A percentile compares a stretch with the other conserved stretches of the same genome.
Evolutionary conservation across 2,797 vertebrate species (phyloP).

Genomic region (Myiotriccus ornatus): DNA sequence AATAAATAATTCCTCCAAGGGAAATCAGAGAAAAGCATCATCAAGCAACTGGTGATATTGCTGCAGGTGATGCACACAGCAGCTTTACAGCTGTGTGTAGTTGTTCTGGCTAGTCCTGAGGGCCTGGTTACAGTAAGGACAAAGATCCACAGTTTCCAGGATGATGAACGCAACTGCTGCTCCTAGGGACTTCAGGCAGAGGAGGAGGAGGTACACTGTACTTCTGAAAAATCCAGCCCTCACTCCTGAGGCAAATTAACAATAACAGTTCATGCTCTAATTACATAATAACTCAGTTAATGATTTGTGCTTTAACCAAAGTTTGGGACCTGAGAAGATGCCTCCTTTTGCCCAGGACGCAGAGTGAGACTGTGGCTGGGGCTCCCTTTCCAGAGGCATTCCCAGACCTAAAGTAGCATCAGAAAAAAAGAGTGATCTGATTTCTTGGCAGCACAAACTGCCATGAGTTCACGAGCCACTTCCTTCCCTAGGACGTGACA

Average conservation of each 20-base stretch:
- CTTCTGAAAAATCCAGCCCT: neutral
- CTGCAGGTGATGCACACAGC: neutral
- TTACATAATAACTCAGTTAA: neutral
- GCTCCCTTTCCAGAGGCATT: neutral
- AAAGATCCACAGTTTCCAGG: neutral
- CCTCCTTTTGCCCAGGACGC: neutral
- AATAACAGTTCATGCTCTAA: neutral
- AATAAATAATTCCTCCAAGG: neutral
- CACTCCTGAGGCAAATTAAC: neutral
- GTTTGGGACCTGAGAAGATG: neutral
- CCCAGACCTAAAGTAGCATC: neutral
- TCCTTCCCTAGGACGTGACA: neutral
- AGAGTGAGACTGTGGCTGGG: neutral
- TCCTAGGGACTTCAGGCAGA: neutral
- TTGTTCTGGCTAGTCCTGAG: neutral
- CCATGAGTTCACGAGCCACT: neutral
- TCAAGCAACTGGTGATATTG: neutral
- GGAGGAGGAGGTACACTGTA: neutral
- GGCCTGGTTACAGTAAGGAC: neutral
- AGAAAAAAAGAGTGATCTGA: neutral
- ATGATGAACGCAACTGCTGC: neutral
- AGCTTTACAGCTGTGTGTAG: neutral
- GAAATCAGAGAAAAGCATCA: neutral
- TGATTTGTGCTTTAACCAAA: neutral
- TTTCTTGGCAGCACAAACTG: conserved; percentile 17